Evolutionary conservation across 2,888 invertebrate species (phyloP).

Genomic region (Lypha dubia): DNA sequence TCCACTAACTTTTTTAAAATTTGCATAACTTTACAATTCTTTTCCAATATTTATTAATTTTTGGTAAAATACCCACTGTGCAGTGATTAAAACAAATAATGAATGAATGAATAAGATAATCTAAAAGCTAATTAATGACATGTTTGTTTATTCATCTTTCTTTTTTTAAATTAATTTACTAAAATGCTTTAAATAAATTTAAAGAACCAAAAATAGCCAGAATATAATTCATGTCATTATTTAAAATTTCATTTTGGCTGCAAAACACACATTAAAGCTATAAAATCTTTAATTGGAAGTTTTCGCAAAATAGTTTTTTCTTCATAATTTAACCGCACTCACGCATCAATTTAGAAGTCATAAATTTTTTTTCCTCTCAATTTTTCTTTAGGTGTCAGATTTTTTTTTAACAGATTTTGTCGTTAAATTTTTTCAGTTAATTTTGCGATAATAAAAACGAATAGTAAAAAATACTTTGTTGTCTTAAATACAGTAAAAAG

Average conservation of each 20-base stretch:
- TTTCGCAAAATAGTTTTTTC: neutral
- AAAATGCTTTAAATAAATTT: too few species aligned
- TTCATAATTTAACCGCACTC: neutral
- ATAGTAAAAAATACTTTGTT: constrained; percentile 17
- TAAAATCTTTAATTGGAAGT: neutral
- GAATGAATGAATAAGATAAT: too few species aligned
- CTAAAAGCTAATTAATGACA: too few species aligned
- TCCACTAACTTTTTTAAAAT: too few species aligned
- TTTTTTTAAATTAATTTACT: too few species aligned
- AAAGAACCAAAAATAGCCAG: neutral
- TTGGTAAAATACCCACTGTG: too few species aligned
- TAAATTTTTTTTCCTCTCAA: constrained; percentile 5
- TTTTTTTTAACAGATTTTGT: constrained; percentile 12
- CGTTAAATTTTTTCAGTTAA: constrained; percentile 7
- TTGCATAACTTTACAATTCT: too few species aligned
- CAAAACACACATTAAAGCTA: neutral
- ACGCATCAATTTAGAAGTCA: constrained; percentile 2
- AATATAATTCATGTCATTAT: too few species aligned
- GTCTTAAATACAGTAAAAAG: constrained; percentile 4
- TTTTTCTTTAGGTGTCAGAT: constrained; percentile 30
- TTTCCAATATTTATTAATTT: too few species aligned
- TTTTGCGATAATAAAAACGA: constrained; percentile 19
- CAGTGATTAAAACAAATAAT: too few species aligned
- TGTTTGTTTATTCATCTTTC: too few species aligned
- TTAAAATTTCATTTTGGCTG: neutral